Evolutionary conservation across 2,113 vertebrate genomes (phyloP).

Genomic region (Cinclus mexicanus): DNA sequence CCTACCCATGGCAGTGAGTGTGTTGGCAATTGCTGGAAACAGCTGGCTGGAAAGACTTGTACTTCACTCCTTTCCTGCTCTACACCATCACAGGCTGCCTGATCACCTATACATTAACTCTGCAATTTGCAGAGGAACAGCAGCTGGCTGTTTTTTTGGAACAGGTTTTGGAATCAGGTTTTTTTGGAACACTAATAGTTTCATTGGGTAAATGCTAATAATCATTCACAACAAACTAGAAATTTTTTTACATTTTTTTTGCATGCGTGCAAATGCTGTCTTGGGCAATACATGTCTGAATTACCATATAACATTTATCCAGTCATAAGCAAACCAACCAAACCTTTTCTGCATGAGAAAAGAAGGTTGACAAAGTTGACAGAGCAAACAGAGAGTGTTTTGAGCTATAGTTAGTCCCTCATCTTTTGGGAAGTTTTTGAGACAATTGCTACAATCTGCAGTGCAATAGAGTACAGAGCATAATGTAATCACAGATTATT

Average conservation of each 20-base stretch:
- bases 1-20: background rate
- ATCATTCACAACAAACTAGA: background rate
- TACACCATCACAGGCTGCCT: background rate
- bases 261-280: background rate
- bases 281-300: background rate
- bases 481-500: conserved; percentile 56
- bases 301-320: background rate
- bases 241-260: background rate
- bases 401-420: background rate
- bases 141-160: background rate
- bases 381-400: background rate
- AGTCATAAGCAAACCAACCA: background rate
- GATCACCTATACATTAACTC: background rate
- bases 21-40: background rate
- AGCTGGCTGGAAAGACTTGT: background rate
- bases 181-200: background rate
- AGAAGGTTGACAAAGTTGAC: background rate
- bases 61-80: background rate
- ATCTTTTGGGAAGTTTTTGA: background rate
- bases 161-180: background rate
- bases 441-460: background rate
- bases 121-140: background rate
- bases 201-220: background rate
- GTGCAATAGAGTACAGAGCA: background rate
- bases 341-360: background rate